Base-by-base conservation (phyloP, 2,113 vertebrate species). In the Lucifuga dentata region DNA sequence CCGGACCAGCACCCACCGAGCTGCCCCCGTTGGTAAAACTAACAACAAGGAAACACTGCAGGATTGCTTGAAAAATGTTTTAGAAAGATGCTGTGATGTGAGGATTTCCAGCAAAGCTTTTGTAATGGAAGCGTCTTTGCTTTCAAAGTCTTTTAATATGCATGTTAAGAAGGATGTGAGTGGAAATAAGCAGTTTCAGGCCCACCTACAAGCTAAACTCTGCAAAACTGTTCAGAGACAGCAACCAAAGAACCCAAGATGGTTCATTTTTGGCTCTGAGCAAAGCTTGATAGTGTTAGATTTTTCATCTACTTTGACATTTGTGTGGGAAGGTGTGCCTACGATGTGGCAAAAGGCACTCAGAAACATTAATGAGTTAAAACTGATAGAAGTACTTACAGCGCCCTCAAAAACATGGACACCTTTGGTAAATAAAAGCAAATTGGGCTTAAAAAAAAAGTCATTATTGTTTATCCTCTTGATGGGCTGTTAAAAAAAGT, bases 21-120 rank as follows among this genome's bases (percentile, higher is more conserved):
- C 95, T 73, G 71, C 96, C 76, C 95, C 94, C 60, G 93, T 97
- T 89, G 95, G 97, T 98, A 90, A 92, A 92, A 62, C n/a, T n/a
- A n/a, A n/a, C n/a, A n/a, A n/a, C n/a, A 32, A 21, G 6, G 12
- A 39, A 4, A 1, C 29, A 16, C n/a, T 11, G 2, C 1, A 8
- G 8, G 1, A 3, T 6, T 26, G 20, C 24, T 55, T 26, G 0
- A 29, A 38, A 1, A 11, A 19, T 40, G 0, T 43, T 35, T 26
- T 41, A 17, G 20, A 57, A 56, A 52, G 13, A 0, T 0, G 1
- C 20, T 35, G 12, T 45, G 26, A 32, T 13, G 9, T 17, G 8
- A 16, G 13, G 9, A n/a, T n/a, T n/a, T n/a, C n/a, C n/a, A n/a
- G n/a, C n/a, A n/a, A n/a, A n/a, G n/a, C n/a, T n/a, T n/a, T n/a